Base-by-base conservation (phyloP, 1,140 invertebrate species). In the Drepana arcuata region DNA sequence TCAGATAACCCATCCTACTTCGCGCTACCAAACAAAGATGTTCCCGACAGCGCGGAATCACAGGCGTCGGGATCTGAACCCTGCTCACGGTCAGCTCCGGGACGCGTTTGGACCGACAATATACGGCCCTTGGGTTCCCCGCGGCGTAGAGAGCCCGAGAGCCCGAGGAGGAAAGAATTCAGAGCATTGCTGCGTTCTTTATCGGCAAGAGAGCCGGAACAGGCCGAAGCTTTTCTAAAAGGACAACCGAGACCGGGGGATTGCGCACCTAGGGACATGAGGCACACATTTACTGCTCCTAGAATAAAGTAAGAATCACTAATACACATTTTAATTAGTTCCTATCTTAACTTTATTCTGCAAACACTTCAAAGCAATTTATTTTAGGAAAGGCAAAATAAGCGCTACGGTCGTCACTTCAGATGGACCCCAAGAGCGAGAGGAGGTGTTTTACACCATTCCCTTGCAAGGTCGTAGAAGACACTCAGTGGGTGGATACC, bases 1-100 rank as follows among this genome's bases (percentile, higher is more conserved):
- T 10, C 73, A 86, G 85, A 86, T 63, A 86, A 86, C 52, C 85
- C 85, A 25, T 86, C 85, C n/a, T 86, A 86, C 58, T 86, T 86
- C 45, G 75, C 84, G 33, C 67, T 86, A 41, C 69, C 84, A 28
- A 77, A 81, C 30, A 80, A 73, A 51, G 66, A 79, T 65, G 65
- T 75, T 26, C 39, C 68, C 9, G 65, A 73, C 23, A 67, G 48
- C 30, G 59, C 49, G 10, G 58, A 61, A 26, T 36, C 62, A 9
- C 39, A 51, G 6, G 34, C 36, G 16, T 51, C 56, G 5, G 48
- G 51, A 7, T 39, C 64, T 1, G 74, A 81, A 34, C 59, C 65
- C 14, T 73, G 55, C 39, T 73, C 69, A 9, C 56, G 75, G 1
- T 82, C 78, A 7, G 81, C 74, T 10, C 71, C 73, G 25, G 61